These are phyloP conservation scores for Sapayoa aenigma DNA, from an alignment of 2,113 vertebrate genomes.

Conservation along the genomic window DNA sequence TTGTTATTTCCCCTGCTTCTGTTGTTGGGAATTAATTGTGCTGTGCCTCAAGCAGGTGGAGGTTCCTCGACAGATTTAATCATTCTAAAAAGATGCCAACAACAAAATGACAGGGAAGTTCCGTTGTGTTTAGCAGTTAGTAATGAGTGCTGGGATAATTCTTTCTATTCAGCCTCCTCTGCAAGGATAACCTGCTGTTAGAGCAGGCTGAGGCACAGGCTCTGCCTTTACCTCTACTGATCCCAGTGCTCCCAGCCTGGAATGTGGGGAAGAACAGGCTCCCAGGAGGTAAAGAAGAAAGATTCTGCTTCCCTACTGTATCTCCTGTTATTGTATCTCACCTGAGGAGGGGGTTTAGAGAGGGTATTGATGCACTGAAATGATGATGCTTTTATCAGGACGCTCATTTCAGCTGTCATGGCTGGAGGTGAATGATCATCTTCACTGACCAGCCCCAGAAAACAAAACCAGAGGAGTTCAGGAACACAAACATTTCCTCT, in stretches of 20 bases:
- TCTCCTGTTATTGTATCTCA: not conserved
- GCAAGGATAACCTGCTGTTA: fast-evolving
- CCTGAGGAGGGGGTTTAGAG: not conserved
- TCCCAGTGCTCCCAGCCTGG: not conserved
- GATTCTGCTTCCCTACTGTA: not conserved
- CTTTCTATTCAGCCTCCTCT: not conserved
- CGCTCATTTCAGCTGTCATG: not conserved
- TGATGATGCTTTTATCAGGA: not conserved
- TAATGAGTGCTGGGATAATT: not conserved
- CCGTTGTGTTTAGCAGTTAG: not conserved
- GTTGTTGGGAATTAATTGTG: not conserved
- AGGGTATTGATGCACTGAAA: not conserved
- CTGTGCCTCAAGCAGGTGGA: not conserved
- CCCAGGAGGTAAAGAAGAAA: not conserved
- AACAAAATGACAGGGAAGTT: not conserved
- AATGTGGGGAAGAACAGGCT: not conserved
- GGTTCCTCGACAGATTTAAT: slow-evolving; percentile 8
- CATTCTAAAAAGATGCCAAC: not conserved
- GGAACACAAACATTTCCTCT: not conserved
- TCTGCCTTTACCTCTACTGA: not conserved
- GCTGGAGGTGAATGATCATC: not conserved
- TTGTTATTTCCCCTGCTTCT: not conserved
- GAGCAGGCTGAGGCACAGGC: not conserved
- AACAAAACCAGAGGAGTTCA: not conserved
- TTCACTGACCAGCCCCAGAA: not conserved